A percentile compares a stretch with the other conserved stretches of the same genome.
These are phyloP conservation scores for Alethe diademata DNA, from an alignment of 2,113 vertebrate genomes.

Conservation along the genomic window DNA sequence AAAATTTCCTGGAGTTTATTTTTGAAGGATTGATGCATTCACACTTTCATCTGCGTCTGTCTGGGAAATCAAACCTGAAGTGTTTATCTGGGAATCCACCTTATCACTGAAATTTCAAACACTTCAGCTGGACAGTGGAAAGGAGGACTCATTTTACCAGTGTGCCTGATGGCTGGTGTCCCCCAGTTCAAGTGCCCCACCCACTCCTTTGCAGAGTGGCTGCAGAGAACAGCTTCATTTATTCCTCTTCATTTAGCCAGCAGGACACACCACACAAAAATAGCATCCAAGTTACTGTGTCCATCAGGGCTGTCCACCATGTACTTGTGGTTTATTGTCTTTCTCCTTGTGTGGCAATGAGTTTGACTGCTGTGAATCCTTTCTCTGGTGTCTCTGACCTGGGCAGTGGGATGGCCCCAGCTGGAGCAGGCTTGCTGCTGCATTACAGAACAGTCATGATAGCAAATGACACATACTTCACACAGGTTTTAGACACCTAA, in stretches of 20 bases:
- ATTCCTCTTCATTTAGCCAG: not conserved
- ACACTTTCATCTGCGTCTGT: not conserved
- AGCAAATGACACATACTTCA: not conserved
- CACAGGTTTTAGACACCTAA: not conserved
- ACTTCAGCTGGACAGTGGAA: not conserved
- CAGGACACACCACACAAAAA: not conserved
- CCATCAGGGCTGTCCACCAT: too few relatives aligned
- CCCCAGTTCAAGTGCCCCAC: accelerated
- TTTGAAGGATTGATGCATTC: not conserved
- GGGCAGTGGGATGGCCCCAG: not conserved
- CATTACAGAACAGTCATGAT: accelerated
- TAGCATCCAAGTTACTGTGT: accelerated
- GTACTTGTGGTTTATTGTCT: not conserved
- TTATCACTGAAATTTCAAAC: not conserved
- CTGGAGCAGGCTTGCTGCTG: not conserved
- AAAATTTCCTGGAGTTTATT: not conserved
- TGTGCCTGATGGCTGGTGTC: not conserved
- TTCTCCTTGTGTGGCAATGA: not conserved
- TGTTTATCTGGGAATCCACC: not conserved
- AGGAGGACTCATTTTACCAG: not conserved
- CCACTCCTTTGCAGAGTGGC: not conserved
- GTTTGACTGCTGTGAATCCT: not conserved
- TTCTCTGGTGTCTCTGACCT: not conserved
- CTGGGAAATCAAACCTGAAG: not conserved
- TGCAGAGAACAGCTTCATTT: not conserved